Evolutionary conservation across 1,140 invertebrate species (phyloP).

Genomic region (Eriosoma lanigerum): DNA sequence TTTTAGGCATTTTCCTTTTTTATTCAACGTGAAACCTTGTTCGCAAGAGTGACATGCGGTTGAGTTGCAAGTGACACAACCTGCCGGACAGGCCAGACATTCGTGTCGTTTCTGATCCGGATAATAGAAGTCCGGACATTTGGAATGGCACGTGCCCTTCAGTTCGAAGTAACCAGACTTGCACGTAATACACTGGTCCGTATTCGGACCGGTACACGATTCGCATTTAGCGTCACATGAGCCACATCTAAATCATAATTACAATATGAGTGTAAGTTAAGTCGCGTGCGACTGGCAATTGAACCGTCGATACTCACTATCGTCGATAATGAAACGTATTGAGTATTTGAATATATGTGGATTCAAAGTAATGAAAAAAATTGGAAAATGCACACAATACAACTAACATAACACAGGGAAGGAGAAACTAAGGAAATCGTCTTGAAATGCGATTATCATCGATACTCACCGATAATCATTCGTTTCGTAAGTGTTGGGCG

Average conservation of each 20-base stretch:
- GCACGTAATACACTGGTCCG: slow-evolving; percentile 79
- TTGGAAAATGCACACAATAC: not conserved
- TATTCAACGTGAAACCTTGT: slow-evolving; percentile 70
- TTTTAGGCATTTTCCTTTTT: slow-evolving; percentile 70
- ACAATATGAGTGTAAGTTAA: too few species aligned
- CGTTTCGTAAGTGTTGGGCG: slow-evolving; percentile 76
- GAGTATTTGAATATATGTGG: not conserved
- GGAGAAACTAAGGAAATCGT: too few species aligned
- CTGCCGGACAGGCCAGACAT: slow-evolving; percentile 72
- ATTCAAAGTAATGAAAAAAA: not conserved
- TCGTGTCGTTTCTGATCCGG: slow-evolving; percentile 74
- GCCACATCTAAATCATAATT: slow-evolving; percentile 63
- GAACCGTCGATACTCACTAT: not conserved
- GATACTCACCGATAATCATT: slow-evolving; percentile 71
- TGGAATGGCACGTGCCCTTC: slow-evolving; percentile 59
- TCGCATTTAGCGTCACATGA: slow-evolving; percentile 77
- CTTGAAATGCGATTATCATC: too few species aligned
- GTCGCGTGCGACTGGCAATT: not conserved
- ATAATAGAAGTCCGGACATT: slow-evolving; percentile 72
- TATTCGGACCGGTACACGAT: slow-evolving; percentile 76
- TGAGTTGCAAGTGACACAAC: slow-evolving; percentile 71
- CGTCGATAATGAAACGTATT: too few species aligned
- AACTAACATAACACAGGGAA: too few species aligned
- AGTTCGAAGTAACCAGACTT: slow-evolving; percentile 56
- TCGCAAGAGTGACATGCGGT: slow-evolving; percentile 70